Evolutionary conservation across 2,888 invertebrate species (phyloP).

Genomic region (Trichacis sp.): DNA sequence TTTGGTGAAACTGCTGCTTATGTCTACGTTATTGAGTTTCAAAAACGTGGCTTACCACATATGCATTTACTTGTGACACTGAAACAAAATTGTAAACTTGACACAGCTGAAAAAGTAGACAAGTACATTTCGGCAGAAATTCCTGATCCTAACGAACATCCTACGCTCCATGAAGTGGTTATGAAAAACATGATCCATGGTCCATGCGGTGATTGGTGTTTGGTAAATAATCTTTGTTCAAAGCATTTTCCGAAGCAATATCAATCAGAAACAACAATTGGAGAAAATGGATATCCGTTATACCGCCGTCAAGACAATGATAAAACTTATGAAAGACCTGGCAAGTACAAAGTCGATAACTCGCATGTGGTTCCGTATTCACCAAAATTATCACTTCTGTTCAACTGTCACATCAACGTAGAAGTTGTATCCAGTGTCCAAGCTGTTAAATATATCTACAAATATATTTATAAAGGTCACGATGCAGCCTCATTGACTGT

Average conservation of each 20-base stretch:
- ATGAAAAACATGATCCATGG: constrained; percentile 58
- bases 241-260: constrained; percentile 52
- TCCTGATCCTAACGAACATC: constrained; percentile 41
- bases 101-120: constrained; percentile 38
- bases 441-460: constrained; percentile 53
- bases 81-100: constrained; percentile 34
- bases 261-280: constrained; percentile 34
- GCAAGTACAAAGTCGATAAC: constrained; percentile 51
- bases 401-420: constrained; percentile 53
- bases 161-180: constrained; percentile 53
- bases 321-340: constrained; percentile 28
- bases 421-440: constrained; percentile 49
- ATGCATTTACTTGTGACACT: constrained; percentile 5
- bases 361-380: constrained; percentile 54
- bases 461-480: constrained; percentile 51
- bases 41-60: constrained; percentile 38
- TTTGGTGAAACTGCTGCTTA: constrained; percentile 30
- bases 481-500: constrained; percentile 38
- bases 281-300: constrained; percentile 45
- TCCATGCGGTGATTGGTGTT: too few relatives aligned
- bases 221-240: constrained; percentile 47
- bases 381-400: constrained; percentile 29
- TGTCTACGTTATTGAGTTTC: constrained; percentile 30
- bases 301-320: constrained; percentile 46
- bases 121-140: constrained; percentile 53